Base-by-base conservation (phyloP, 2,888 invertebrate genomes). In the Microplitis manilae region DNA sequence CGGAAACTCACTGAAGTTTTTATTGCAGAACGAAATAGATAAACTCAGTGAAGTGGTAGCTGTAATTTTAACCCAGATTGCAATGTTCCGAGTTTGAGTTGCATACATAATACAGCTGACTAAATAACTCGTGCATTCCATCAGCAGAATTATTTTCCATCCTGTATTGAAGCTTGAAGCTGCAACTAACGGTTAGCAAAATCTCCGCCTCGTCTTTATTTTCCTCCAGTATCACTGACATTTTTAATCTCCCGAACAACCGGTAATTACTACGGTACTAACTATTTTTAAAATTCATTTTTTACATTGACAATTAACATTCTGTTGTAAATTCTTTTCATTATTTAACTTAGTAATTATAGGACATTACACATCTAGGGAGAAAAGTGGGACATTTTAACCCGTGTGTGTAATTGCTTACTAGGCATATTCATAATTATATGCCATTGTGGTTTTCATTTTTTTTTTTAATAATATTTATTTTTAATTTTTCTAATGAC, bases 51-150 rank as follows among this genome's bases (percentile, higher is more conserved):
- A 4, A 50, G 13, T 50, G 50, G 9, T 50, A 13, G 50, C 5
- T 50, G 50, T 17, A 50, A 76, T 15, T 76, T 71, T 71, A 76
- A 71, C 70, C 71, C 71, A 76, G 62, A 65, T 76, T 15, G 20
- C 30, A 70, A 76, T 71, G 40, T 38, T 65, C 38, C 20, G 7
- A 62, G 62, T 15, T 30, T 62, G 8, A 20, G 20, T 62, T 17
- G 9, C 65, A 41, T 73, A n/a, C 41, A 20, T 73, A 65, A 71
- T 15, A 65, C 62, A 20, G 39, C 30, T 73, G 50, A 50, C 15
- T 20, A 50, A 73, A 40, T 40, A 73, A 65, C 41, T 65, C n/a
- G 30, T 41, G 71, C 40, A 76, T 76, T 76, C 71, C 70, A 75
- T 15, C 41, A 17, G 65, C 60, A 15, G 65, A 64, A 71, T 60